A percentile compares a stretch with the other conserved stretches of the same genome.
phyloP scores from a whole-genome alignment of 2,888 invertebrate genomes.

The Drosophila maculinotata region DNA sequence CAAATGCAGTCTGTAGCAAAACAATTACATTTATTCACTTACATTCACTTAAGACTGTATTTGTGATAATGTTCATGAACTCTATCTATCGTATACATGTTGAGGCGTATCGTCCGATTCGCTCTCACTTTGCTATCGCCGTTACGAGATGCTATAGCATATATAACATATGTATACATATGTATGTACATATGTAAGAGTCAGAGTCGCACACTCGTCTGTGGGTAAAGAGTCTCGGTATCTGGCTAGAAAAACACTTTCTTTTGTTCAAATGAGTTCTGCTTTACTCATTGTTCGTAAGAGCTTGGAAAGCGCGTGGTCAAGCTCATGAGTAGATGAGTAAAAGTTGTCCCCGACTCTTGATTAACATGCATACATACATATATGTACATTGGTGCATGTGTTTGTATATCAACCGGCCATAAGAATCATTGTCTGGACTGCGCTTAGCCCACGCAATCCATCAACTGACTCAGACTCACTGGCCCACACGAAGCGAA shows the following conservation, averaged over 20 bases:
- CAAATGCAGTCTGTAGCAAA: slow-evolving; percentile 28
- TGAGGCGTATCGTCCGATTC: slow-evolving; percentile 13
- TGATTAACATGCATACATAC: slow-evolving; percentile 12
- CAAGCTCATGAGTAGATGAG: slow-evolving; percentile 42
- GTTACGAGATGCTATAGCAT: slow-evolving; percentile 23
- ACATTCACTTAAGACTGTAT: slow-evolving; percentile 31
- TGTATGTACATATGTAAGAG: neutral
- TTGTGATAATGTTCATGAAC: slow-evolving; percentile 54
- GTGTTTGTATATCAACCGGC: neutral
- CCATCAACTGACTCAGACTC: neutral
- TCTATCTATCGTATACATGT: slow-evolving; percentile 6
- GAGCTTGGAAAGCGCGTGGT: slow-evolving; percentile 51
- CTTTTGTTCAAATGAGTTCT: slow-evolving; percentile 64
- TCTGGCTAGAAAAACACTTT: slow-evolving; percentile 56
- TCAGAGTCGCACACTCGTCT: slow-evolving; percentile 6
- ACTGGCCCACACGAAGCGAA: too few relatives aligned
- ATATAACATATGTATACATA: too few relatives aligned
- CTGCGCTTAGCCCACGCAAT: slow-evolving; percentile 16
- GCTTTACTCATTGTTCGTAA: slow-evolving; percentile 28
- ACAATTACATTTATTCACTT: slow-evolving; percentile 21
- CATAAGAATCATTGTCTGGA: neutral
- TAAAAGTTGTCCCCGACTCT: slow-evolving; percentile 51
- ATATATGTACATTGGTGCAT: neutral
- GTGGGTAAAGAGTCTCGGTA: slow-evolving; percentile 14
- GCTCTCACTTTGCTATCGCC: slow-evolving; percentile 53